These are phyloP conservation scores for Aproaerema taeniolella DNA, from an alignment of 2,888 invertebrate genomes.

Conservation along the genomic window DNA sequence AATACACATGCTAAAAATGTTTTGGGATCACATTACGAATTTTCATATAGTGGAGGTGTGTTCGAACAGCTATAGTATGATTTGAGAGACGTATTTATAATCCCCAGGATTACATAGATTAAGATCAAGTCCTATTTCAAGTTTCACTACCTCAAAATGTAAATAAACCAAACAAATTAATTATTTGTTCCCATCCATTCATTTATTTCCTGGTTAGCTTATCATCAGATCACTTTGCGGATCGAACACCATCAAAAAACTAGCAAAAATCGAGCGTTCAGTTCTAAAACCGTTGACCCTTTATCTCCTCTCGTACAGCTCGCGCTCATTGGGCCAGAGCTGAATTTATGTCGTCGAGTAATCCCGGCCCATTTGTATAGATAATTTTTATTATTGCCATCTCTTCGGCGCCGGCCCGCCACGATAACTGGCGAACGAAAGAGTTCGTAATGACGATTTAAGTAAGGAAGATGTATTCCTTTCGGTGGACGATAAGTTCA, in stretches of 20 bases:
- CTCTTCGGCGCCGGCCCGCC: slow-evolving; percentile 65
- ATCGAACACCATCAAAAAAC: slow-evolving; percentile 29
- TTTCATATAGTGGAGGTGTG: too few species aligned
- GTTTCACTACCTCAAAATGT: too few species aligned
- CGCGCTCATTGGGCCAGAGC: slow-evolving; percentile 70
- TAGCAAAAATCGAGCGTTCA: slow-evolving; percentile 19
- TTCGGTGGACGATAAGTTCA: slow-evolving; percentile 64
- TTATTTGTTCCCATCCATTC: too few species aligned
- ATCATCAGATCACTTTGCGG: too few species aligned
- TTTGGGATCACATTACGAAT: too few species aligned
- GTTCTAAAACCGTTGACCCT: slow-evolving; percentile 72
- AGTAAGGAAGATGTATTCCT: slow-evolving; percentile 76
- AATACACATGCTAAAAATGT: too few species aligned
- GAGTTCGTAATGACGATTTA: slow-evolving; percentile 77
- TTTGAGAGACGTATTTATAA: too few species aligned
- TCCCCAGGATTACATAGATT: too few species aligned
- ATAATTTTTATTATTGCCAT: slow-evolving; percentile 79
- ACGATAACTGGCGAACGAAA: slow-evolving; percentile 69
- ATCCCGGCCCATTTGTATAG: slow-evolving; percentile 76
- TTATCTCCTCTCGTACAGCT: slow-evolving; percentile 62
- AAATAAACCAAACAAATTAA: too few species aligned
- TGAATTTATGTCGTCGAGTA: slow-evolving; percentile 76
- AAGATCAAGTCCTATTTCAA: too few species aligned
- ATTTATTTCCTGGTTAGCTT: too few species aligned
- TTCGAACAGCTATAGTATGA: too few species aligned